These are phyloP conservation scores for Nipponia nippon DNA, from an alignment of 2,113 vertebrate species.

Conservation along the genomic window DNA sequence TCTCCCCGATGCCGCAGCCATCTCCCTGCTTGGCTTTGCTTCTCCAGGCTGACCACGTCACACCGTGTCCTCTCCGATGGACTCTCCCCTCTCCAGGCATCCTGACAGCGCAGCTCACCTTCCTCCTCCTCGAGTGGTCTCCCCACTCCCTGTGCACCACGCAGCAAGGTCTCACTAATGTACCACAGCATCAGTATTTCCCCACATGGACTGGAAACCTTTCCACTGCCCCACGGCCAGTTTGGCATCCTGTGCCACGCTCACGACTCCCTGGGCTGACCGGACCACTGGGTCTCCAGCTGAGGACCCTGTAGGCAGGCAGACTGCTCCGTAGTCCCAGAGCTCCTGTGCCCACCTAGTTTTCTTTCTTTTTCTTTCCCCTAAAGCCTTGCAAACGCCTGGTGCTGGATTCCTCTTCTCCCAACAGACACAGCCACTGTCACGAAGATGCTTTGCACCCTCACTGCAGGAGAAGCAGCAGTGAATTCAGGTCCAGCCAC, in stretches of 20 bases:
- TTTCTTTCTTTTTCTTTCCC: background rate
- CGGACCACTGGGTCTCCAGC: background rate
- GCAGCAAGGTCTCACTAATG: background rate
- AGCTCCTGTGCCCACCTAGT: background rate
- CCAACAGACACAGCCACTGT: background rate
- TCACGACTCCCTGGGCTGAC: background rate
- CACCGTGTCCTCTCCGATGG: fast-evolving
- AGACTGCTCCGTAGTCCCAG: background rate
- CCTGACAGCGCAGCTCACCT: background rate
- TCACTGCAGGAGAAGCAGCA: background rate
- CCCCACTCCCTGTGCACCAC: background rate
- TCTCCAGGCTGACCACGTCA: background rate
- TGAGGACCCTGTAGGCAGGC: background rate
- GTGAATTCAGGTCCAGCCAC: background rate
- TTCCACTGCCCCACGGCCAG: background rate
- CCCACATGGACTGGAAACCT: background rate
- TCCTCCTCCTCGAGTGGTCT: background rate
- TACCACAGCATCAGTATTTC: background rate
- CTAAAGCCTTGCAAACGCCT: background rate
- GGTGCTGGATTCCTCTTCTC: background rate
- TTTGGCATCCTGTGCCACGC: background rate
- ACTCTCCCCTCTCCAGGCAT: background rate
- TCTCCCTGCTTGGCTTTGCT: background rate
- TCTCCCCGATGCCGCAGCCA: fast-evolving
- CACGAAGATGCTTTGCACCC: background rate